phyloP scores from a whole-genome alignment of 2,888 invertebrate species.

The Serripes groenlandicus region DNA sequence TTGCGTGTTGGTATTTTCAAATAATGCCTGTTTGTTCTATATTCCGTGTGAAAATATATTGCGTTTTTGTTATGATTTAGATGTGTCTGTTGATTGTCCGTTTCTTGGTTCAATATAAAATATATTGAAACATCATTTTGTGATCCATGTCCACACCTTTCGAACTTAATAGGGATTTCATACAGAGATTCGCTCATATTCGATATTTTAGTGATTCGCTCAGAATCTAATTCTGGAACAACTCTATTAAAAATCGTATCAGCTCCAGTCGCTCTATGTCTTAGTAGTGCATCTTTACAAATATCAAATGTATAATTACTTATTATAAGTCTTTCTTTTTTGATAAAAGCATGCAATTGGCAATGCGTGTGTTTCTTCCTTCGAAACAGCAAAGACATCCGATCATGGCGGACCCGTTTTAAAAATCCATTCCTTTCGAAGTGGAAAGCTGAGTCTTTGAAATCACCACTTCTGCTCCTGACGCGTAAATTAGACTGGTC shows the following conservation, averaged over 20 bases:
- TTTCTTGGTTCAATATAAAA: neutral
- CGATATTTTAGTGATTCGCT: no score
- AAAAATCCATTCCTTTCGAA: slow-evolving; percentile 27
- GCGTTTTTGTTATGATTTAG: neutral
- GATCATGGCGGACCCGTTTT: neutral
- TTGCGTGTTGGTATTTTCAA: slow-evolving; percentile 15
- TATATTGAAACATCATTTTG: slow-evolving; percentile 9
- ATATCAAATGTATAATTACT: slow-evolving; percentile 1
- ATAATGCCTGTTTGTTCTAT: slow-evolving; percentile 14
- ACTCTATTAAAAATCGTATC: no score
- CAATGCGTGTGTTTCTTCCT: neutral
- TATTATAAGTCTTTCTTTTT: neutral
- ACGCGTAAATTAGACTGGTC: slow-evolving; percentile 2
- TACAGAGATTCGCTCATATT: no score
- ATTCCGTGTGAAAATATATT: slow-evolving; percentile 8
- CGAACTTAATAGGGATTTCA: slow-evolving; percentile 27
- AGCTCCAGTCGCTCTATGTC: no score
- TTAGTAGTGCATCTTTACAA: neutral
- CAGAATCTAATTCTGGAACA: no score
- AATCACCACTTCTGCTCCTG: neutral
- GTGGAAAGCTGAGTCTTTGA: neutral
- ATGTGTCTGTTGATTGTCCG: neutral
- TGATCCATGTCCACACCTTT: slow-evolving; percentile 40
- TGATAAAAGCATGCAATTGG: neutral
- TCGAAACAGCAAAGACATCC: neutral